These are phyloP conservation scores for Ceratina australensis DNA, from an alignment of 1,140 invertebrate species.

Conservation along the genomic window DNA sequence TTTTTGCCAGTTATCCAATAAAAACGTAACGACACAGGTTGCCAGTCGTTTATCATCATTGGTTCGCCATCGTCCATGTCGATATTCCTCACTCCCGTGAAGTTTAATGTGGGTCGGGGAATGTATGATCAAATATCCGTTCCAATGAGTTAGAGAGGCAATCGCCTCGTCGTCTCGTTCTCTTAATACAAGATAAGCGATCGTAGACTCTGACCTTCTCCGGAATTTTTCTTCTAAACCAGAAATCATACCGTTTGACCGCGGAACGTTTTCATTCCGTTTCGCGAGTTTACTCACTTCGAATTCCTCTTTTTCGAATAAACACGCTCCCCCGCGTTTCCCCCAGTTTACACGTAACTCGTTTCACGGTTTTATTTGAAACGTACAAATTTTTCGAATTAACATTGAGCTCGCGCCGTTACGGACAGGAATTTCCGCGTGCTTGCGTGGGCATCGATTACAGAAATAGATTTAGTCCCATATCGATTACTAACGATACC, in stretches of 20 bases:
- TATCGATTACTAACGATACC: neutral
- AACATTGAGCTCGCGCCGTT: neutral
- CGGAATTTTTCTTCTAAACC: no score
- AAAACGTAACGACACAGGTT: neutral
- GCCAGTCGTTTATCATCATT: conserved; percentile 38
- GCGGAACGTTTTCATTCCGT: no score
- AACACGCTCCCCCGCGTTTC: no score
- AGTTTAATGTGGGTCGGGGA: conserved; percentile 39
- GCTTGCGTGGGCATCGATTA: conserved; percentile 4
- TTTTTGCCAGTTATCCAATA: neutral
- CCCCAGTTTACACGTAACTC: no score
- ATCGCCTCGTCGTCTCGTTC: neutral
- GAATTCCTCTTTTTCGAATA: no score
- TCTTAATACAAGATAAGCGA: neutral
- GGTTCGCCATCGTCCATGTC: conserved; percentile 28
- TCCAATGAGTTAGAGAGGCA: neutral
- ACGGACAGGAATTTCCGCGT: neutral
- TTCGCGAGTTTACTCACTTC: no score
- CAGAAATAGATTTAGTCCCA: neutral
- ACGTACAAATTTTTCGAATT: neutral
- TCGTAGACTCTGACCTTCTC: no score
- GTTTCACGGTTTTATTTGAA: neutral
- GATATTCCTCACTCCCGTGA: conserved; percentile 38
- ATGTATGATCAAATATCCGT: conserved; percentile 55
- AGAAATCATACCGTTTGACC: no score